Evolutionary conservation across 2,113 vertebrate genomes (phyloP).

Genomic region (Machaerirhynchus nigripectus): DNA sequence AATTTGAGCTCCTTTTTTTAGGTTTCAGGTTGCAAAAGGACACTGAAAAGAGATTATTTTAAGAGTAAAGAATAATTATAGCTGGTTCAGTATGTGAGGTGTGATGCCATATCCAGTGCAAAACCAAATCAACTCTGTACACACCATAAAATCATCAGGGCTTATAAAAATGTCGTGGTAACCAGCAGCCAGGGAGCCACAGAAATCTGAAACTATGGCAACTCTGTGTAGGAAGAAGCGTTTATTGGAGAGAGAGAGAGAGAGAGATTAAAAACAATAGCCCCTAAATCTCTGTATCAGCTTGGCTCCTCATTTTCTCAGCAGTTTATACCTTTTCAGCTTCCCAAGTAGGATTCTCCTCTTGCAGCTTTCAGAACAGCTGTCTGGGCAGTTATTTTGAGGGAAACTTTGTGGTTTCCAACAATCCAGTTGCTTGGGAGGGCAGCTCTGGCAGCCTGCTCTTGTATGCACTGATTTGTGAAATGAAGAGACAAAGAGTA

Average conservation of each 20-base stretch:
- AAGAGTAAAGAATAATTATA: not conserved
- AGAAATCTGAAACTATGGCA: slow-evolving; percentile 61
- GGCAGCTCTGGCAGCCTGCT: not conserved
- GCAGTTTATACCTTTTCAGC: slow-evolving; percentile 7
- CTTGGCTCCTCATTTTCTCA: slow-evolving; percentile 41
- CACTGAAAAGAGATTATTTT: not conserved
- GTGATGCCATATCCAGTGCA: not conserved
- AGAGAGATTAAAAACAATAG: slow-evolving; percentile 42
- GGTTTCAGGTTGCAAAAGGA: not conserved
- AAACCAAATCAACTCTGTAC: not conserved
- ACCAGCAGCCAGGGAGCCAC: slow-evolving; percentile 30
- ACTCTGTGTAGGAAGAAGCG: slow-evolving; percentile 5
- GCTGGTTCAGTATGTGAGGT: not conserved
- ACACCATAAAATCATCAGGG: slow-evolving; percentile 36
- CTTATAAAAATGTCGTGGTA: slow-evolving; percentile 6
- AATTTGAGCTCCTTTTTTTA: not conserved
- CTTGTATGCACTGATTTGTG: not conserved
- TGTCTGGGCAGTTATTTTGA: not conserved
- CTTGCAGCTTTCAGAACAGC: not conserved
- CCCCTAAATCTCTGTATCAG: not conserved
- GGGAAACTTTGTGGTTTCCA: not conserved
- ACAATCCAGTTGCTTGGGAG: not conserved
- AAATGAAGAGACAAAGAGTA: not conserved
- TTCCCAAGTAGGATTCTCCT: not conserved
- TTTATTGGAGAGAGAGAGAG: not conserved